Evolutionary conservation across 2,888 invertebrate species (phyloP), one percentile per base, ranked within the genome.

Genomic region (Xestia xanthographa): DNA sequence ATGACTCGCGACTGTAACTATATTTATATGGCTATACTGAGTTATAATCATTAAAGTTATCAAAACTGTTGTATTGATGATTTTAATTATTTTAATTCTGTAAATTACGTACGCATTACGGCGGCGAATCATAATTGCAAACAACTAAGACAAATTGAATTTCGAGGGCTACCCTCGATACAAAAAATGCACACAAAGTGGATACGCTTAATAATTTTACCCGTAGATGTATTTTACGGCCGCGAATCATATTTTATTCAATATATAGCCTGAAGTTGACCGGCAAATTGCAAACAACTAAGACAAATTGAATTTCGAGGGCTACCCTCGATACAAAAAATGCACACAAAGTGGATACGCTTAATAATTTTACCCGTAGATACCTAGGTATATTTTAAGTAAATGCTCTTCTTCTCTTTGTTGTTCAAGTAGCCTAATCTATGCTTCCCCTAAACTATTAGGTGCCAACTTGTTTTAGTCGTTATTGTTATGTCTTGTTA

Each of bases 391-490:
- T 56, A 43, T n/a, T 65, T 45, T 76, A 68, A 45, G 45, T 26
- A 66, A 62, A 56, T 14, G 3, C 58, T 82, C 67, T 77, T 60
- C 77, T 72, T 58, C 12, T 83, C 83, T 83, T 83, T 83, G 84
- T 75, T 84, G 81, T 74, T 72, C 38, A 38, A 65, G 87, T 84
- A 85, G 77, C 79, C 73, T 84, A 76, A 71, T 68, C 41, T 77
- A 84, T 77, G 80, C 87, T 88, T 88, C 87, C 87, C 72, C 80
- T 84, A 77, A 72, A 77, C 43, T 83, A 86, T 85, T 79, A 70
- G 85, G 91, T 91, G 91, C 91, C 91, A 91, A 91, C 76, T 82
- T 83, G 71, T 80, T 85, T 87, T 71, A 83, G 78, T 66, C 62
- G 66, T 76, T 69, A 69, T 65, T 66, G 58, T 80, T 75, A 67